A percentile compares a stretch with the other conserved stretches of the same genome.
Evolutionary conservation across 2,888 invertebrate species (phyloP).

Genomic region (Lasioglossum leucozonium): DNA sequence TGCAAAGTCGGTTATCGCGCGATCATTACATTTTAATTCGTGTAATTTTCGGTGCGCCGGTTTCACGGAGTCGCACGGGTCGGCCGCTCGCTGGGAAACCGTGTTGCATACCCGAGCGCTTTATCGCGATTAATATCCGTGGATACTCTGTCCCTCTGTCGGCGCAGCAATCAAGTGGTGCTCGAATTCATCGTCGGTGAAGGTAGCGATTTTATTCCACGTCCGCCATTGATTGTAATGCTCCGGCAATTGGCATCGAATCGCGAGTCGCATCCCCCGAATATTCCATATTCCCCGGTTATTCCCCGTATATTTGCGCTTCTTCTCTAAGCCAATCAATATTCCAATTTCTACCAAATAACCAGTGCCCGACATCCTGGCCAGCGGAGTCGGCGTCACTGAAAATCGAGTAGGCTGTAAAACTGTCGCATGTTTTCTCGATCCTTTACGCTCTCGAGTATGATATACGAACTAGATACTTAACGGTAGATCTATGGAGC

Average conservation of each 20-base stretch:
- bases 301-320: slow-evolving; percentile 3
- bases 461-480: neutral
- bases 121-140: slow-evolving; percentile 38
- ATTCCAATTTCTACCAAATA: slow-evolving; percentile 23
- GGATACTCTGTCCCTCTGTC: neutral
- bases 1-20: slow-evolving; percentile 40
- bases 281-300: slow-evolving; percentile 15
- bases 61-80: neutral
- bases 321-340: neutral
- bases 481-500: neutral
- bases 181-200: slow-evolving; percentile 8
- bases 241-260: neutral
- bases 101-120: slow-evolving; percentile 8
- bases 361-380: neutral
- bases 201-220: slow-evolving; percentile 23
- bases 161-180: slow-evolving; percentile 13
- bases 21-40: slow-evolving; percentile 57
- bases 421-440: neutral
- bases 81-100: too few relatives aligned
- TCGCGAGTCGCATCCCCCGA: neutral
- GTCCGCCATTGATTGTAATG: neutral
- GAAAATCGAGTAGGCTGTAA: neutral
- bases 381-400: neutral
- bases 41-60: slow-evolving; percentile 50
- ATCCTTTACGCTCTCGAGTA: neutral